These are phyloP conservation scores for Pantala flavescens DNA, from an alignment of 1,140 invertebrate species.

Conservation along the genomic window DNA sequence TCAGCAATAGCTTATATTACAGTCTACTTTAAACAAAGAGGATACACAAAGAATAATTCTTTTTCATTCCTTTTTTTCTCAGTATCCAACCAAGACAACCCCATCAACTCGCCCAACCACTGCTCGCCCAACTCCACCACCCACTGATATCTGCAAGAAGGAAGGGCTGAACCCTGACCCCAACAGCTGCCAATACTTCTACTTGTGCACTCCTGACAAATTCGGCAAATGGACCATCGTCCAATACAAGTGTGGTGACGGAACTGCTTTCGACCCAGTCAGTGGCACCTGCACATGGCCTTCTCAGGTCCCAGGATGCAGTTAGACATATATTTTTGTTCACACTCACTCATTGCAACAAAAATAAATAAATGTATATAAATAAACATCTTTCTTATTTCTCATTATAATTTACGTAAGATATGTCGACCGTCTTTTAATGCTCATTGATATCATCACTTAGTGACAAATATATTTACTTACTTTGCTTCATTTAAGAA, in stretches of 20 bases:
- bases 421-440: no score
- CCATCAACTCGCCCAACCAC: not conserved
- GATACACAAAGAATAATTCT: not conserved
- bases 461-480: no score
- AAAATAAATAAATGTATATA: no score
- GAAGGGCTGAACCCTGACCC: not conserved
- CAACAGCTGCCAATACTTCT: not conserved
- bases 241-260: not conserved
- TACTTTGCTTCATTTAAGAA: no score
- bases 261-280: constrained; percentile 7
- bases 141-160: constrained; percentile 9
- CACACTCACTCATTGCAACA: no score
- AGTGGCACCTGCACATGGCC: not conserved
- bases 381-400: no score
- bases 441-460: no score
- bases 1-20: no score
- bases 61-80: not conserved
- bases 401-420: no score
- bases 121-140: not conserved
- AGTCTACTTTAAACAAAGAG: no score
- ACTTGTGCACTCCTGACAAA: not conserved
- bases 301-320: not conserved
- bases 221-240: not conserved
- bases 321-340: no score
- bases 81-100: not conserved